Evolutionary conservation across 2,888 invertebrate genomes (phyloP), one percentile per base, ranked within the genome.

Genomic region (Catonia carolina): DNA sequence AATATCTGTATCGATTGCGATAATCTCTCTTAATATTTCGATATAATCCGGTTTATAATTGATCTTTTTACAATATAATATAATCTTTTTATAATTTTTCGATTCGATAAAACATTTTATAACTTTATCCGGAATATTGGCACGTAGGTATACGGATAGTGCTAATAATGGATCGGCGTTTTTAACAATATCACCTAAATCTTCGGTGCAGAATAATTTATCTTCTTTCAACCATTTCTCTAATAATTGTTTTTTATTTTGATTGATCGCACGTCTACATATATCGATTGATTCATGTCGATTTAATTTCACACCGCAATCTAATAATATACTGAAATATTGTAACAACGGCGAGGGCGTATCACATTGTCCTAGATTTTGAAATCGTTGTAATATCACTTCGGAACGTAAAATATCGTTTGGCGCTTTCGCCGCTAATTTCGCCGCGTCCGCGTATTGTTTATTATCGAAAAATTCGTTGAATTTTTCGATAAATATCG

Each of bases 151-250:
- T 10, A 59, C 52, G 6, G 59, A 55, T 12, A 59, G 48, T 1
- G 59, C 55, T 12, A 59, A 15, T 14, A 22, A 17, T 8, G 53
- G 10, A 36, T 59, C 55, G 23, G 22, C 27, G 3, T 36, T 27
- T 35, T 55, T 59, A n/a, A 59, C 47, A 17, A 59, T 31, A 41
- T 59, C 59, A 2, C 59, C 59, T 33, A 59, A 47, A 18, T 59
- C 55, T 55, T 49, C 49, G 41, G 96, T 95, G 72, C 97, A 98
- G 70, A 98, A 97, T 53, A 99, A 78, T 74, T 98, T 98, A 70
- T 98, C 96, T 71, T 98, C 97, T 71, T 97, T 97, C 17, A 98
- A 76, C 97, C 97, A 99, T 71, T 98, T 99, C 71, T 98, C 98
- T 57, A 99, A 79, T 12, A 98, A 78, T 67, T 96, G 94, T 36